Conservation (phyloP, 2,888 invertebrate genomes). For the Apeira syringaria region DNA sequence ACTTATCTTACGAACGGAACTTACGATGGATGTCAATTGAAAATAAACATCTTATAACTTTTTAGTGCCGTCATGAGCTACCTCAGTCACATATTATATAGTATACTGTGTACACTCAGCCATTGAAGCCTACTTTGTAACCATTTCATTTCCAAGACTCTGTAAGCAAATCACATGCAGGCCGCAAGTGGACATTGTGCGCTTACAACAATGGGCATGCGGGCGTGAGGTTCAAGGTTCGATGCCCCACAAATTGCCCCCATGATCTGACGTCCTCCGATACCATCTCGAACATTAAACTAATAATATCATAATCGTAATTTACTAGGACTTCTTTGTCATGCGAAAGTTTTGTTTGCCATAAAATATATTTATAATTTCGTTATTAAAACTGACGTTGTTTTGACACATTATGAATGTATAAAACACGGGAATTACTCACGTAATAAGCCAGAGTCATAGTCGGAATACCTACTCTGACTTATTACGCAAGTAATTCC, state of each 20-base stretch:
- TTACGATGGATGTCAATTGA: too few species aligned
- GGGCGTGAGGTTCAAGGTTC: slow-evolving; percentile 60
- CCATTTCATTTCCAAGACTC: slow-evolving; percentile 21
- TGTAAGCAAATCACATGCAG: slow-evolving; percentile 40
- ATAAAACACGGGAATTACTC: too few species aligned
- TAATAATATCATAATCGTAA: slow-evolving; percentile 39
- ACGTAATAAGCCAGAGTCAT: too few species aligned
- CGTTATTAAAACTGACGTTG: too few species aligned
- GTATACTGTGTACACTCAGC: slow-evolving; percentile 3
- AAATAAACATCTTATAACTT: too few species aligned
- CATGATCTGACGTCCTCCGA: slow-evolving; percentile 55
- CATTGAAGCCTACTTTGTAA: slow-evolving; percentile 30
- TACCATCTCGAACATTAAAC: slow-evolving; percentile 61
- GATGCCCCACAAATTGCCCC: slow-evolving; percentile 68
- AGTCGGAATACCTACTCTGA: too few species aligned
- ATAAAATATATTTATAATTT: too few species aligned
- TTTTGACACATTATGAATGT: too few species aligned
- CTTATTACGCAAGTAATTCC: too few species aligned
- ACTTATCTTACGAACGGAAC: too few species aligned
- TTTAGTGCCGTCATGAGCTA: too few species aligned
- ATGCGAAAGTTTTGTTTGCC: slow-evolving; percentile 20
- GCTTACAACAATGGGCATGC: slow-evolving; percentile 72
- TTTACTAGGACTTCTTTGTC: slow-evolving; percentile 39
- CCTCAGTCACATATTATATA: too few species aligned
- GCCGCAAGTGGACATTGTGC: slow-evolving; percentile 58